Base-by-base conservation (phyloP, 2,797 vertebrate species). In the Syngnathus acus region DNA sequence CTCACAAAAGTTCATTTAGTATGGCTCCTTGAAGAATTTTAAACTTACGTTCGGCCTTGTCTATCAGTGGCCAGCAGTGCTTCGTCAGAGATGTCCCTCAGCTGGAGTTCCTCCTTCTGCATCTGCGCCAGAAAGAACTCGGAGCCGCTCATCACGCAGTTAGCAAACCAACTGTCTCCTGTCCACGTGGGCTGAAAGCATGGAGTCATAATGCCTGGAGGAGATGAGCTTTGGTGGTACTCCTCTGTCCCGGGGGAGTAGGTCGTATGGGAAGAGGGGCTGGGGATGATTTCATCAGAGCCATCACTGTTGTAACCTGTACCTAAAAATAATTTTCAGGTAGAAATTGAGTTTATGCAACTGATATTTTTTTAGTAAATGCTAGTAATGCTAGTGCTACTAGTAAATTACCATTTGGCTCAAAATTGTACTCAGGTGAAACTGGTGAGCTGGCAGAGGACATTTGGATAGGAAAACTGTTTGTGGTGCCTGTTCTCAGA, bases 71-170 rank as follows among this genome's bases (percentile, higher is more conserved):
- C 72, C n/a, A 94, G 82, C 64, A 95, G 71, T 0, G 74, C 87
- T 0, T 85, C 75, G 4, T 76, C 84, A 0, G 89, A 79, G 65
- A 92, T 63, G 2, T 47, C 67, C 47, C 65, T 79, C 70, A 94
- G 79, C 3, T 78, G 58, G 11, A 6, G 82, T 60, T 92, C 90
- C 68, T 93, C 92, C 67, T 69, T 86, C 73, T 79, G 83, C 42
- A 94, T 87, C 80, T 94, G 93, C 21, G 84, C 88, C 84, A 90
- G 87, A 83, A 94, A 94, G 78, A 91, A 93, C 32, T 77, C 74
- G 0, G 84, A 68, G 65, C 68, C 66, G 19, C 82, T 83, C 60
- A 10, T 11, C 47, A 66, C 38, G 69, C 75, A 81, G 39, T 59
- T 45, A 3, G 66, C 9, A 66, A 54, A 40, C 70, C 11, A 0